Percentiles rank a stretch among this genome's conserved stretches.
phyloP scores from a whole-genome alignment of 2,797 vertebrate genomes.

The Ataeniobius toweri region DNA sequence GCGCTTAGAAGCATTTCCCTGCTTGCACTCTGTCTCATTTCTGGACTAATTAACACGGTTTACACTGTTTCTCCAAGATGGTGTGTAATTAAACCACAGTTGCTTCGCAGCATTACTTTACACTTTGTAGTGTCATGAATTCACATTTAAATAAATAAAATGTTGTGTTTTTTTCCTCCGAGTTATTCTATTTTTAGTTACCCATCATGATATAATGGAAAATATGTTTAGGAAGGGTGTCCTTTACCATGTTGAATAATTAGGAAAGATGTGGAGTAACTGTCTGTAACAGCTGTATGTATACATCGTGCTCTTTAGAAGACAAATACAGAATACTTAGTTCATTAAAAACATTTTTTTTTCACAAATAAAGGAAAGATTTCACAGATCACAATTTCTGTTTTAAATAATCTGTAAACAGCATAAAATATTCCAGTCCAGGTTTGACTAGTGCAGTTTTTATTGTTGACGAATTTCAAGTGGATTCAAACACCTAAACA shows the following conservation, averaged over 20 bases:
- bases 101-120: not conserved
- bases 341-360: not conserved
- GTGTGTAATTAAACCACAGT: slow-evolving; percentile 1
- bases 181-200: not conserved
- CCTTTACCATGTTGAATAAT: not conserved
- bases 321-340: too few species aligned
- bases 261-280: not conserved
- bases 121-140: slow-evolving; percentile 1
- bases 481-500: not conserved
- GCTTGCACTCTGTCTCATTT: slow-evolving; percentile 34
- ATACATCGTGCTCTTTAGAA: not conserved
- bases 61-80: slow-evolving; percentile 25
- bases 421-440: not conserved
- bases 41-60: slow-evolving; percentile 51
- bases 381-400: not conserved
- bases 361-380: not conserved
- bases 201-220: not conserved
- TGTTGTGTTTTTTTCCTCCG: too few species aligned
- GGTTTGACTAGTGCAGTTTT: not conserved
- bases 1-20: slow-evolving; percentile 34
- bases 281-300: not conserved
- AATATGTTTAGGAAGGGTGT: not conserved
- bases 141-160: not conserved
- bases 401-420: not conserved
- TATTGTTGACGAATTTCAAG: not conserved